Conservation (phyloP, 1,140 invertebrate species). For the Ephestia elutella region DNA sequence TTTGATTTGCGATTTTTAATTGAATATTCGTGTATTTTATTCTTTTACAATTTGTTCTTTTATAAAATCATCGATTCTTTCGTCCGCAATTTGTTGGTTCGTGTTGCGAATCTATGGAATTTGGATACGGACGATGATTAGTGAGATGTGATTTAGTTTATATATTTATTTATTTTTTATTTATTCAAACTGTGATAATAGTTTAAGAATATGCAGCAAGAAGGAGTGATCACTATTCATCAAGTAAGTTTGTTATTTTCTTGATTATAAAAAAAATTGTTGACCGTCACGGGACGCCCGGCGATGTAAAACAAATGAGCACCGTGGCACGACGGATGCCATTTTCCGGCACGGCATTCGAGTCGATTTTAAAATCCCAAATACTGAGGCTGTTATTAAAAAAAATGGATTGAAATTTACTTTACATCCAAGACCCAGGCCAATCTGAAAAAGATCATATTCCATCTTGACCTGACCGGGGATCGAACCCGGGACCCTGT, state of each 20-base stretch:
- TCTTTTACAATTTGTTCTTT: conserved; percentile 59
- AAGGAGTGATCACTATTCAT: conserved; percentile 54
- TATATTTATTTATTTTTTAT: conserved; percentile 17
- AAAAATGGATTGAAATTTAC: too few relatives aligned
- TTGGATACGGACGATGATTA: conserved; percentile 44
- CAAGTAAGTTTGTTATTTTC: conserved; percentile 44
- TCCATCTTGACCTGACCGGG: too few relatives aligned
- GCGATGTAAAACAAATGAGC: too few relatives aligned
- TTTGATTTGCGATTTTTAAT: conserved; percentile 41
- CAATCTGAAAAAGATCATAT: too few relatives aligned
- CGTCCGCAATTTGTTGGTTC: conserved; percentile 28
- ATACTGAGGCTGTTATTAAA: too few relatives aligned
- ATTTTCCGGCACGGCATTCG: too few relatives aligned
- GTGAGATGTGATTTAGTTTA: conserved; percentile 19
- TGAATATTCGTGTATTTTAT: conserved; percentile 40
- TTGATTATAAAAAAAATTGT: too few relatives aligned
- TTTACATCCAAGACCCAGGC: too few relatives aligned
- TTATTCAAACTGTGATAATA: conserved; percentile 64
- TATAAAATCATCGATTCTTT: conserved; percentile 50
- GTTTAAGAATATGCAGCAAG: conserved; percentile 36
- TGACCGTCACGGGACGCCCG: too few relatives aligned
- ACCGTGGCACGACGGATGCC: too few relatives aligned
- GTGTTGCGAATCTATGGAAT: conserved; percentile 31
- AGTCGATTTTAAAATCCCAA: too few relatives aligned
- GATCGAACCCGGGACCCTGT: too few relatives aligned